Conservation (phyloP, 2,888 invertebrate species). For the Xanthostigma xanthostigma region DNA sequence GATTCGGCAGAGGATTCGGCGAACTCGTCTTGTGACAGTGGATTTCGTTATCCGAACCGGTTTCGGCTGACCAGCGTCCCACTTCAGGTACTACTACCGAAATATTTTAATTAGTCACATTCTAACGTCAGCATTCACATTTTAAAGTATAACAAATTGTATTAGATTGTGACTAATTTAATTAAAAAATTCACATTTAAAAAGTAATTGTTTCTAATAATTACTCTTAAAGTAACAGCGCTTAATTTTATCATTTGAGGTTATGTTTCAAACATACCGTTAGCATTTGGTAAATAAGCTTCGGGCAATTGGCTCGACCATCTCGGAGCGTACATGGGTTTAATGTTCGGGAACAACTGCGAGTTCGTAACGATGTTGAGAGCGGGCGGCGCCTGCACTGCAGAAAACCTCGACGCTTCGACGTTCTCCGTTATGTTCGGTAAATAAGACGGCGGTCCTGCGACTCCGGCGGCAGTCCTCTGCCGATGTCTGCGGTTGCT, state of each 20-base stretch:
- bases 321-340: slow-evolving; percentile 44
- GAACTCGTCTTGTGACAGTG: slow-evolving; percentile 41
- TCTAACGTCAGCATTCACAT: not conserved
- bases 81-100: slow-evolving; percentile 24
- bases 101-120: not conserved
- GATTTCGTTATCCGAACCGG: slow-evolving; percentile 61
- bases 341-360: slow-evolving; percentile 50
- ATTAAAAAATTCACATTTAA: no score
- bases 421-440: slow-evolving; percentile 44
- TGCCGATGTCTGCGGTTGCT: slow-evolving; percentile 29
- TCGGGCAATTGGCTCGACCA: slow-evolving; percentile 57
- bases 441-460: slow-evolving; percentile 27
- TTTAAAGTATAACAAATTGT: not conserved
- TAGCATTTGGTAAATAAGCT: slow-evolving; percentile 39
- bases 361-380: slow-evolving; percentile 48
- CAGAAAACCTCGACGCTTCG: slow-evolving; percentile 21
- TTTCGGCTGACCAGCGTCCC: slow-evolving; percentile 66
- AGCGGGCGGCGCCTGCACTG: slow-evolving; percentile 40
- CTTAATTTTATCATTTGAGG: no score
- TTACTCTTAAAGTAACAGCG: no score
- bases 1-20: slow-evolving; percentile 60
- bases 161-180: no score
- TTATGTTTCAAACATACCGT: slow-evolving; percentile 21
- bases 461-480: slow-evolving; percentile 5
- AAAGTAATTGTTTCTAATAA: no score